These are phyloP conservation scores for Conops quadrifasciatus DNA, from an alignment of 2,888 invertebrate species.

Conservation along the genomic window DNA sequence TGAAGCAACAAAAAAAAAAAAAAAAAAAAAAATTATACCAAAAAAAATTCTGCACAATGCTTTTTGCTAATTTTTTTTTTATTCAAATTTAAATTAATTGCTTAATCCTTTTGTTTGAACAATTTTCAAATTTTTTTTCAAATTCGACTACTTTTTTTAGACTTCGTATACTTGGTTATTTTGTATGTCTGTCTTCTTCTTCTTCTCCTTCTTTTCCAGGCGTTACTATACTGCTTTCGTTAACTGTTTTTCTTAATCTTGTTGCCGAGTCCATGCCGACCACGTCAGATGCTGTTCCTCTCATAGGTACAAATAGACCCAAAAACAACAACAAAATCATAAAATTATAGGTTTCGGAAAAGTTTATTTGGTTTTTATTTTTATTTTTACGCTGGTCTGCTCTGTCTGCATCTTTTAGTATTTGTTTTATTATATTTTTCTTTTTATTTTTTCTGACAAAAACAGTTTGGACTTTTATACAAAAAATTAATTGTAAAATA, in stretches of 20 bases:
- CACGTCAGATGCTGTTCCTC: constrained; percentile 82
- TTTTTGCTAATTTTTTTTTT: constrained; percentile 6
- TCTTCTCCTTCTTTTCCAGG: constrained; percentile 70
- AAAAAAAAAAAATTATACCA: neutral
- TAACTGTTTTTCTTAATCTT: constrained; percentile 97
- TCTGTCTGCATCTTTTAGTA: neutral
- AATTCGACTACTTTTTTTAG: neutral
- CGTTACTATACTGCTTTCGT: constrained; percentile 95
- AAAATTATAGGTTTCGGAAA: constrained; percentile 16
- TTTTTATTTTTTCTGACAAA: neutral
- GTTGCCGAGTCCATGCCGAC: constrained; percentile 97
- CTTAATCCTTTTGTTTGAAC: neutral
- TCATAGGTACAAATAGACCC: constrained; percentile 72
- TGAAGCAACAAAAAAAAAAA: neutral
- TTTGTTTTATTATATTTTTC: neutral
- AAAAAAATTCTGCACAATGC: neutral
- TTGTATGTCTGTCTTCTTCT: constrained; percentile 3
- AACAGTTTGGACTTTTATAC: neutral
- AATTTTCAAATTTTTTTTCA: neutral
- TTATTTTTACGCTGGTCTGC: neutral
- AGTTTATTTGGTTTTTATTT: neutral
- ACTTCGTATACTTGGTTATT: neutral
- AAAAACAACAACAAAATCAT: constrained; percentile 27
- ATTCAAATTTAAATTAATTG: neutral
- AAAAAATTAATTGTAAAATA: neutral